These are phyloP conservation scores for Perizoma flavofasciatum DNA, from an alignment of 2,888 invertebrate genomes.

Conservation along the genomic window DNA sequence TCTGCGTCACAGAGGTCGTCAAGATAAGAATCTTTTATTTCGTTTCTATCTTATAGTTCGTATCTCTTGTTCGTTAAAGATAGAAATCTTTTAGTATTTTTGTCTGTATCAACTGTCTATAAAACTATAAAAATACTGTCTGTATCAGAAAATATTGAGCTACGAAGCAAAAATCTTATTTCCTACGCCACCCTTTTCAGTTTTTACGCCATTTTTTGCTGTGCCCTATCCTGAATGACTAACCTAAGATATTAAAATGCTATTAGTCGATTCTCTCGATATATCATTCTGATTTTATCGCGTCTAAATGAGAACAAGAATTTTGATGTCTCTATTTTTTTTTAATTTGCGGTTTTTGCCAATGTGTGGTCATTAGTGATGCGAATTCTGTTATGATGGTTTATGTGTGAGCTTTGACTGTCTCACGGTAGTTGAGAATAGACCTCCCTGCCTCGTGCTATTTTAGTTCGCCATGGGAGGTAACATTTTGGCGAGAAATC, in stretches of 20 bases:
- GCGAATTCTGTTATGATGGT: conserved; percentile 49
- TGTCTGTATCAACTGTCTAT: too few relatives aligned
- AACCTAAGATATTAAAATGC: conserved; percentile 78
- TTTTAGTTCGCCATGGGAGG: conserved; percentile 20
- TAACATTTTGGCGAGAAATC: conserved; percentile 16
- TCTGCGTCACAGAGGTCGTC: too few relatives aligned
- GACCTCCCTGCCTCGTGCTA: conserved; percentile 45
- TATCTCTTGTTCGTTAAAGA: too few relatives aligned
- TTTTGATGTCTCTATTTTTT: conserved; percentile 72
- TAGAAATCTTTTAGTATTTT: too few relatives aligned
- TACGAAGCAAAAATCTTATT: too few relatives aligned
- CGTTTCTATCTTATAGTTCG: too few relatives aligned
- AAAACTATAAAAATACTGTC: too few relatives aligned
- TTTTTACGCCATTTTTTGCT: conserved; percentile 52
- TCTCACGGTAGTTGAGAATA: conserved; percentile 42
- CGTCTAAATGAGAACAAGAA: conserved; percentile 73
- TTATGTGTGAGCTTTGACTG: conserved; percentile 47
- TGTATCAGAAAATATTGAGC: too few relatives aligned
- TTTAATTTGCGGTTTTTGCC: conserved; percentile 51
- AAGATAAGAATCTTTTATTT: too few relatives aligned
- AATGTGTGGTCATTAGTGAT: conserved; percentile 64
- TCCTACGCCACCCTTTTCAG: conserved; percentile 14
- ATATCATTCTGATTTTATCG: conserved; percentile 78
- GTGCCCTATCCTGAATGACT: conserved; percentile 59
- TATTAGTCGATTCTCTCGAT: conserved; percentile 75